A percentile compares a stretch with the other conserved stretches of the same genome.
These are phyloP conservation scores for Sebastes flavidus DNA, from an alignment of 2,797 vertebrate genomes.

Conservation along the genomic window DNA sequence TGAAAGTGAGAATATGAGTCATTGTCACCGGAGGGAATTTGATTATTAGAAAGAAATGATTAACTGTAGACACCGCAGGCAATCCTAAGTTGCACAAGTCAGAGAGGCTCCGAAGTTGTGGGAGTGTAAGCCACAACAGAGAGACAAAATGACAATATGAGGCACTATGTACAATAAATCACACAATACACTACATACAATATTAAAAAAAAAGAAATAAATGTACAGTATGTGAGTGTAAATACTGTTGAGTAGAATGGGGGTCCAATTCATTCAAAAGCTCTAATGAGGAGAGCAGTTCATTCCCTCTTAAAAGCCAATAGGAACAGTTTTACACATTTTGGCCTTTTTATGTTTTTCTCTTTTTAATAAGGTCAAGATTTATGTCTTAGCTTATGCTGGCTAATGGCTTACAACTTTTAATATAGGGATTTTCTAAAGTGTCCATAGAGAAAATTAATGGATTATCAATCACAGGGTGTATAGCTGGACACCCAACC, in stretches of 20 bases:
- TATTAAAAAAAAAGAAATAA: background rate
- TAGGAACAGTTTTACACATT: background rate
- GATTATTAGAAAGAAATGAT: background rate
- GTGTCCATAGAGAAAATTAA: background rate
- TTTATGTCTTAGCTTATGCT: background rate
- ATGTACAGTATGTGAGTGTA: background rate
- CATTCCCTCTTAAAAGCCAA: background rate
- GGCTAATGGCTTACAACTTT: background rate
- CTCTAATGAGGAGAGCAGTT: background rate
- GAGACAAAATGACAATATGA: background rate
- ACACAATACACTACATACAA: background rate
- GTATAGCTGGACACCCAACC: background rate
- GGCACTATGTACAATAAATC: background rate
- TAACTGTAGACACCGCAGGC: background rate
- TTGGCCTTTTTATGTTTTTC: background rate
- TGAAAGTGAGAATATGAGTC: slow-evolving; percentile 6
- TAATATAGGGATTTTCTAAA: background rate
- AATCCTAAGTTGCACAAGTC: background rate
- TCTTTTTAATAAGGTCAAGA: background rate
- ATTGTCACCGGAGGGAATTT: background rate
- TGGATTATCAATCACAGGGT: background rate
- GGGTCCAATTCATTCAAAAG: background rate
- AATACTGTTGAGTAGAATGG: background rate
- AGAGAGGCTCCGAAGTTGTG: background rate
- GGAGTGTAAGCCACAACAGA: background rate